A percentile compares a stretch with the other conserved stretches of the same genome.
These are phyloP conservation scores for Eristalis tenax DNA, from an alignment of 2,888 invertebrate genomes.

Conservation along the genomic window DNA sequence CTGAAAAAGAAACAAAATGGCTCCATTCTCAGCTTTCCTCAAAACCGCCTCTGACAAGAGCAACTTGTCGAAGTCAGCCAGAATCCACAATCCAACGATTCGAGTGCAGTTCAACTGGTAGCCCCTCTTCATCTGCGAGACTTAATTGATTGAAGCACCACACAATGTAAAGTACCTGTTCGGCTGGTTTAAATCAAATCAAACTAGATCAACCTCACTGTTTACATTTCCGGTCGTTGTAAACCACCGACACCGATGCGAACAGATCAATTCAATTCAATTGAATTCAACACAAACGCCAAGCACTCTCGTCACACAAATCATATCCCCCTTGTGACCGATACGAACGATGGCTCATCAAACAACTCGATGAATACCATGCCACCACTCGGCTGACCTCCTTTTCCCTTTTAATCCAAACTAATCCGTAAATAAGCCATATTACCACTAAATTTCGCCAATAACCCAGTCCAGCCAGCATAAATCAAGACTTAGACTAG, in stretches of 20 bases:
- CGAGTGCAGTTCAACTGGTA: neutral
- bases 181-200: neutral
- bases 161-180: neutral
- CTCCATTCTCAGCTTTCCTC: neutral
- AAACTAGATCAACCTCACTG: constrained; percentile 17
- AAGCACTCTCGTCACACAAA: neutral
- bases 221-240: constrained; percentile 27
- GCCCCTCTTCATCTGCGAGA: neutral
- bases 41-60: neutral
- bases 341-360: neutral
- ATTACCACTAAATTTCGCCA: constrained; percentile 47
- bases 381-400: constrained; percentile 31
- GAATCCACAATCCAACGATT: neutral
- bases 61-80: neutral
- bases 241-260: constrained; percentile 2
- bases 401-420: constrained; percentile 38
- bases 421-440: constrained; percentile 19
- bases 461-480: constrained; percentile 19
- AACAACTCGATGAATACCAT: constrained; percentile 7
- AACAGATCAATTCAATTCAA: constrained; percentile 32
- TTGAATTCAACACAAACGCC: no score
- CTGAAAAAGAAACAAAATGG: neutral
- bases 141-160: neutral
- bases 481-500: constrained; percentile 11
- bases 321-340: neutral